Percentiles rank a stretch among this genome's conserved stretches.
Evolutionary conservation across 2,888 invertebrate species (phyloP).

Genomic region (Hanleya hanleyi): DNA sequence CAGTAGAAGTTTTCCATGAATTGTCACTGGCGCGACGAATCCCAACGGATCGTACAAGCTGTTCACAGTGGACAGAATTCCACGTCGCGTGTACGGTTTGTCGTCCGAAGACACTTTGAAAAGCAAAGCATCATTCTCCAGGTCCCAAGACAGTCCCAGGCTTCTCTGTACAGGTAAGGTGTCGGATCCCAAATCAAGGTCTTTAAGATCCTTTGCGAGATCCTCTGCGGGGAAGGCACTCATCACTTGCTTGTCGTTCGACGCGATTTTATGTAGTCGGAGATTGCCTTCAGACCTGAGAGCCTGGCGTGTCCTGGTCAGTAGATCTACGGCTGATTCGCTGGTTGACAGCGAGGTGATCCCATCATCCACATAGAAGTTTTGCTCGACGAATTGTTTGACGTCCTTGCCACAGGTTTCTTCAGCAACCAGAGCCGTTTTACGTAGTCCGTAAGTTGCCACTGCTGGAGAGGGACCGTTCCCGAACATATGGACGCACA

Average conservation of each 20-base stretch:
- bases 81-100: constrained; percentile 34
- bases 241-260: constrained; percentile 37
- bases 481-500: constrained; percentile 33
- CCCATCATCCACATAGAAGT: constrained; percentile 46
- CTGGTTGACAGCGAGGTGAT: constrained; percentile 24
- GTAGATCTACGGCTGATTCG: constrained; percentile 28
- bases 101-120: constrained; percentile 23
- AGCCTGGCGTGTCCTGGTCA: constrained; percentile 34
- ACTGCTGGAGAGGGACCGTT: constrained; percentile 25
- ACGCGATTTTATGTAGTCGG: constrained; percentile 44
- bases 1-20: constrained; percentile 41
- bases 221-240: constrained; percentile 36
- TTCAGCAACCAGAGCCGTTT: constrained; percentile 13
- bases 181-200: constrained; percentile 30
- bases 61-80: constrained; percentile 35
- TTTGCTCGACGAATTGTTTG: constrained; percentile 25
- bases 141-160: constrained; percentile 31
- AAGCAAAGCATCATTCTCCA: constrained; percentile 30
- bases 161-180: constrained; percentile 4
- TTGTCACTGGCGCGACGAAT: constrained; percentile 36
- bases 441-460: constrained; percentile 17
- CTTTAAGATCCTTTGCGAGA: constrained; percentile 34
- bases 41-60: constrained; percentile 43
- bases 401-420: constrained; percentile 22
- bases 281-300: constrained; percentile 29